Evolutionary conservation across 2,797 vertebrate genomes (phyloP), one percentile per base, ranked within the genome.

Genomic region (Diplodus sargus): DNA sequence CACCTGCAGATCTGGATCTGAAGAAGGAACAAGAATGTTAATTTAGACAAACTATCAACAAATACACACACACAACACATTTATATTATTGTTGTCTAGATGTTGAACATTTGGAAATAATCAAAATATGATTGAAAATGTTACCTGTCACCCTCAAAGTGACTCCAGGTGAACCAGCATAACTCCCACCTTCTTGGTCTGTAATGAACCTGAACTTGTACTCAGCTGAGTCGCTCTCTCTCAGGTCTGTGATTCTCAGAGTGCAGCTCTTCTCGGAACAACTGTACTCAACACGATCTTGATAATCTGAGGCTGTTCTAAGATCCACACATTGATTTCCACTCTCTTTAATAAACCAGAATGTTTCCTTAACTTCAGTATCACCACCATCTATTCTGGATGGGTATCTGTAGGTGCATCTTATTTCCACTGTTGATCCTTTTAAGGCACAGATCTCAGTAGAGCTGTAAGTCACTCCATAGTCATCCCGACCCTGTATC

Each of bases 161-260:
- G 30, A 84, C 79, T 71, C 81, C 81, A 69, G 64, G 5, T 4
- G 0, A 0, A 61, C 74, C 84, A 56, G 14, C 11, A 22, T 0
- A 73, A 3, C 4, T 3, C 0, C 65, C 12, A 2, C 0, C 16
- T 15, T 0, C 0, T 0, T 7, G 53, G 61, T 77, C 47, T 39
- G 84, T 81, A 25, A 3, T 72, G 49, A 90, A 79, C 23, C 42
- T 83, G 54, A 87, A 86, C 56, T 8, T 75, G 71, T 85, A 90
- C 22, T 3, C 17, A 0, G 61, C 77, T 39, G 88, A 78, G 72
- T 90, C 88, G 5, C 71, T 85, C 61, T 76, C 20, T 72, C 59
- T 81, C 72, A 86, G n/a, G 49, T 76, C 56, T 64, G 3, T 67
- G 45, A 90, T 83, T 43, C 0, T 70, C 64, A 90, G 58, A 39